These are phyloP conservation scores for Omphaloscelis lunosa DNA, from an alignment of 2,888 invertebrate genomes.

Conservation along the genomic window DNA sequence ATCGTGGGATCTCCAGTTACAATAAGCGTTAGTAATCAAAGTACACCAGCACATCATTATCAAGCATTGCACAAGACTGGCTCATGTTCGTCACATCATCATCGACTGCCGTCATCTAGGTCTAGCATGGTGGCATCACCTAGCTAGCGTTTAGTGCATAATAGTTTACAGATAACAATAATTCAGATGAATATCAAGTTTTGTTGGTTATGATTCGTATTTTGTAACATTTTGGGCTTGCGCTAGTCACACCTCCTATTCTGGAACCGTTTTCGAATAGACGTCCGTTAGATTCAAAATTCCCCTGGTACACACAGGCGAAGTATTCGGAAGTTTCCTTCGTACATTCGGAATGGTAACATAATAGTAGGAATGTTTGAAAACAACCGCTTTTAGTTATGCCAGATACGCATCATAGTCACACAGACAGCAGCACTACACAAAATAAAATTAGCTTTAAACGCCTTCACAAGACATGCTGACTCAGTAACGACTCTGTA, in stretches of 20 bases:
- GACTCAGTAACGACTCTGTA: conserved; percentile 63
- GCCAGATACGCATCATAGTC: conserved; percentile 85
- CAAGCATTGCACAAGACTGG: conserved; percentile 89
- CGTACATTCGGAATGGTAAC: conserved; percentile 83
- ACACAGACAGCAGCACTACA: conserved; percentile 84
- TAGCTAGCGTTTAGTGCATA: conserved; percentile 88
- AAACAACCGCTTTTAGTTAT: conserved; percentile 85
- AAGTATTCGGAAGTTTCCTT: conserved; percentile 41
- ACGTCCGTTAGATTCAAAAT: conserved; percentile 46
- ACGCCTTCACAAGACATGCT: conserved; percentile 81
- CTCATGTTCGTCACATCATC: conserved; percentile 84
- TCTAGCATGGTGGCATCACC: conserved; percentile 89
- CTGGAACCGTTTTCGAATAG: conserved; percentile 83
- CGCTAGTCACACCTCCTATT: conserved; percentile 84
- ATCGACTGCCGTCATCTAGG: conserved; percentile 86
- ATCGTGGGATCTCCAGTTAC: conserved; percentile 54
- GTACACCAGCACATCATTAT: conserved; percentile 87
- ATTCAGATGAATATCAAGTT: conserved; percentile 64
- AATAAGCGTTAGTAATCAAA: conserved; percentile 70
- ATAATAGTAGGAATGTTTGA: conserved; percentile 82
- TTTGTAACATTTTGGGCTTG: conserved; percentile 78
- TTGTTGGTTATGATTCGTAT: conserved; percentile 75
- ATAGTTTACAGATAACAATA: conserved; percentile 73
- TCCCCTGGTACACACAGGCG: conserved; percentile 39
- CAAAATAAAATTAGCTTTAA: conserved; percentile 81